These are phyloP conservation scores for Campylorhamphus procurvoides DNA, from an alignment of 2,113 vertebrate genomes.

Conservation along the genomic window DNA sequence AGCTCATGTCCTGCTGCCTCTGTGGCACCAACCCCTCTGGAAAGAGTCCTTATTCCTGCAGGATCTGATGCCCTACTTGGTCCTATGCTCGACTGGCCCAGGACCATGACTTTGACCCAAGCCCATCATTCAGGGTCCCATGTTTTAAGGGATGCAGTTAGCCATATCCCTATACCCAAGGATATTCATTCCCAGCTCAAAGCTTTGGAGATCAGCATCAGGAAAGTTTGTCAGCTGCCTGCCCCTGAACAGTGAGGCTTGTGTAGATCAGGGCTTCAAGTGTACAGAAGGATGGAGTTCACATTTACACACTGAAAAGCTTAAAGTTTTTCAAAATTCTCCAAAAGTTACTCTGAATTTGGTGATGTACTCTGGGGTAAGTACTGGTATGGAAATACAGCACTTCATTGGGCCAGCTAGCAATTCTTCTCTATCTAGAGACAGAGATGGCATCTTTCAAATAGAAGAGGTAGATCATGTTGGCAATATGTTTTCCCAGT, in stretches of 20 bases:
- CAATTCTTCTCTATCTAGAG: background rate
- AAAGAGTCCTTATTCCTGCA: background rate
- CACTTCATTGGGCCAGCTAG: background rate
- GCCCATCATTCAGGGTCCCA: accelerated
- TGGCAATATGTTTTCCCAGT: background rate
- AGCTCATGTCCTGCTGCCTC: background rate
- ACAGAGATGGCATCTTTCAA: background rate
- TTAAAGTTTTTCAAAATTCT: background rate
- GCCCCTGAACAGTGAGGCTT: background rate
- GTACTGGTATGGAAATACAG: background rate
- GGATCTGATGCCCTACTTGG: background rate
- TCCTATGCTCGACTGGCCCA: background rate
- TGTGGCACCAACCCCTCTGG: accelerated
- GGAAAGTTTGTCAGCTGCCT: background rate
- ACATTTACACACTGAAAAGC: background rate
- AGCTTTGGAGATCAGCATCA: background rate
- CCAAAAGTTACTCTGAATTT: background rate
- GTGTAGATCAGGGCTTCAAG: background rate
- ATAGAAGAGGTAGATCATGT: background rate
- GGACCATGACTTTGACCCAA: background rate
- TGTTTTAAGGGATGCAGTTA: background rate
- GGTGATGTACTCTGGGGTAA: background rate
- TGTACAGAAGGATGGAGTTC: background rate
- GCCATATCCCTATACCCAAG: background rate
- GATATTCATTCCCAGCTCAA: background rate